Evolutionary conservation across 2,113 vertebrate genomes (phyloP).

Genomic region (Anhinga rufa): DNA sequence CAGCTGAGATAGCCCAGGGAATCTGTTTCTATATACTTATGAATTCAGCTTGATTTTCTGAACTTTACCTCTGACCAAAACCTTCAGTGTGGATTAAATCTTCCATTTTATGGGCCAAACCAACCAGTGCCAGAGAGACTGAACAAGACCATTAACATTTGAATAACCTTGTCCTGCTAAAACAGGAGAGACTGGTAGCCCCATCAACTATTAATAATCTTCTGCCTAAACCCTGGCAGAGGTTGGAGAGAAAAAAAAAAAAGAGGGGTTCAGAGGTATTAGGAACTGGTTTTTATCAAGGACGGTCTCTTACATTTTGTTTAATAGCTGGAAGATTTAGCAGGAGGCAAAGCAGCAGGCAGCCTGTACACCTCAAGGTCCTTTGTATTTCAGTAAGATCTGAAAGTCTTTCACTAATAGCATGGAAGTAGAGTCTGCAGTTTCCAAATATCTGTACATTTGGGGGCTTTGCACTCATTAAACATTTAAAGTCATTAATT

Average conservation of each 20-base stretch:
- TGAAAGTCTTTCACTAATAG: neutral
- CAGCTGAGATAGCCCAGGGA: neutral
- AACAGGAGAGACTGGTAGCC: neutral
- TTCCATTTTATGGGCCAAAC: neutral
- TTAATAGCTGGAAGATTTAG: neutral
- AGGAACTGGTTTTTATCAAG: neutral
- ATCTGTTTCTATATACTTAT: neutral
- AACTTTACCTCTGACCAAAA: conserved; percentile 22
- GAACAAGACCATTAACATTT: conserved; percentile 16
- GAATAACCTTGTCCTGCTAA: conserved; percentile 14
- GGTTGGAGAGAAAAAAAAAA: neutral
- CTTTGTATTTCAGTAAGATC: neutral
- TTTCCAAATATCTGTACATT: neutral
- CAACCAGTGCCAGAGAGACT: neutral
- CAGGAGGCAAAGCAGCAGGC: neutral
- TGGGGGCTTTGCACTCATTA: neutral
- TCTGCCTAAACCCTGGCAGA: neutral
- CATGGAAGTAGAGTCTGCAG: neutral
- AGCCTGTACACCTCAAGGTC: neutral
- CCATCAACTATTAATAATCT: neutral
- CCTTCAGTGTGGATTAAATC: neutral
- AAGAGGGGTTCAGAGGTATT: neutral
- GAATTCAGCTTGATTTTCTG: conserved; percentile 24
- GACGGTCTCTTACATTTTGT: neutral
- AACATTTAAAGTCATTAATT: neutral